Evolutionary conservation across 2,888 invertebrate genomes (phyloP), one percentile per base, ranked within the genome.

Genomic region (Latrodectus elegans): DNA sequence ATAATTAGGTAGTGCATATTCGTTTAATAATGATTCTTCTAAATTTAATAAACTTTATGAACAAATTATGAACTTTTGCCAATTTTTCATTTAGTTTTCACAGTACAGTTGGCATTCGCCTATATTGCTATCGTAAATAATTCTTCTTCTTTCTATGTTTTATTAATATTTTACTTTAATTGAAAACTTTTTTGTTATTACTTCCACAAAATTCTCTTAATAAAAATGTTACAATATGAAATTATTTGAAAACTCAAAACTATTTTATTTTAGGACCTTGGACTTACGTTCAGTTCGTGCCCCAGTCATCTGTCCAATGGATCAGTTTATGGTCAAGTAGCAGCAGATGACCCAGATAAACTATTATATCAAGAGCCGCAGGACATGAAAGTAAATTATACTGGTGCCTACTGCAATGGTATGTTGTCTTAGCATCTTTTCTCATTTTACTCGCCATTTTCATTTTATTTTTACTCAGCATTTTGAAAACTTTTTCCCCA

Each of bases 271-370:
- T 14, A 85, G 85, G 85, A 85, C 38, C 72, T 85, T 11, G 85
- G 79, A 9, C 67, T 85, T 55, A 85, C 85, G 52, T 85, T 85
- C 75, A 85, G 85, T 75, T 85, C 85, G 11, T 85, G 85, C 17
- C 85, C 85, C 2, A 84, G 84, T 65, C 17, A 92, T 91, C 70
- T 92, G 92, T 60, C 91, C 91, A 92, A 92, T 84, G 92, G 92
- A 76, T 92, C 92, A 90, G 91, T 92, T 90, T 92, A 92, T 90
- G 92, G 92, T 89, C 92, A 92, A 89, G 92, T 92, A 53, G 92
- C 92, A 17, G 91, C 91, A 8, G 92, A 92, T 55, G 92, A 92
- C 51, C 91, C 91, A 70, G 93, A 93, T 82, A 92, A 92, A 89
- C 91, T 90, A 76, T 90, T 91, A 67, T 93, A 92, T 90, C 92